A percentile compares a stretch with the other conserved stretches of the same genome.
Evolutionary conservation across 2,113 vertebrate species (phyloP).

Genomic region (Peromyscus leucopus): DNA sequence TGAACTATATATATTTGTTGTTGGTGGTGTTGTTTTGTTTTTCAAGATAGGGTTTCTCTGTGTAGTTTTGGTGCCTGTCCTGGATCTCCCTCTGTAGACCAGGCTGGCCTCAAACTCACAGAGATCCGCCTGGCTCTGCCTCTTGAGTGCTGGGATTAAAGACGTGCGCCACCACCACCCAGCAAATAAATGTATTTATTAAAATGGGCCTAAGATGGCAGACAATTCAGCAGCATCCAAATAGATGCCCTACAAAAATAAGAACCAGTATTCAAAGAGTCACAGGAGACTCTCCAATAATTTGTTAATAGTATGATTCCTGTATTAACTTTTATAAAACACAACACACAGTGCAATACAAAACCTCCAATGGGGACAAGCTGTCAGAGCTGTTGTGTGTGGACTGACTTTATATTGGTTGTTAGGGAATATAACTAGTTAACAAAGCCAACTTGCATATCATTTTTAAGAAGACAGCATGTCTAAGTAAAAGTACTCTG

Average conservation of each 20-base stretch:
- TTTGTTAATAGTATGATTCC: conserved; percentile 57
- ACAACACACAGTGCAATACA: conserved; percentile 54
- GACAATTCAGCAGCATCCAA: conserved; percentile 48
- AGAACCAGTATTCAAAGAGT: conserved; percentile 9
- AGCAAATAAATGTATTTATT: background rate
- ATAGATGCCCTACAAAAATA: conserved; percentile 49
- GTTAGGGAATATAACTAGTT: conserved; percentile 56
- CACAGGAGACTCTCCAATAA: conserved; percentile 37
- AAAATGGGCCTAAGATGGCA: conserved; percentile 20
- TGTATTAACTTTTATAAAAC: conserved; percentile 67
- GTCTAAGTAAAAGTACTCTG: conserved; percentile 49
- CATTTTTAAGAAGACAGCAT: conserved; percentile 57
- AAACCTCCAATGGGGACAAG: conserved; percentile 56
- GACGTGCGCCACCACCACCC: too few relatives aligned
- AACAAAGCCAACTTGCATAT: conserved; percentile 66
- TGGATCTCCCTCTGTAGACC: too few relatives aligned
- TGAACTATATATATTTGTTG: background rate
- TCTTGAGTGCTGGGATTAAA: too few relatives aligned
- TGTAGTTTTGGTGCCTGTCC: too few relatives aligned
- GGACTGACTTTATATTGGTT: conserved; percentile 59
- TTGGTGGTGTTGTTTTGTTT: too few relatives aligned
- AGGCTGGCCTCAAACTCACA: too few relatives aligned
- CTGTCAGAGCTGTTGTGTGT: conserved; percentile 35
- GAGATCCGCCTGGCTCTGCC: too few relatives aligned
- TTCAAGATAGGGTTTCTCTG: too few relatives aligned